A percentile compares a stretch with the other conserved stretches of the same genome.
Conservation (phyloP, 23 tunicate genomes). For the Clavelina lepadiformis region DNA sequence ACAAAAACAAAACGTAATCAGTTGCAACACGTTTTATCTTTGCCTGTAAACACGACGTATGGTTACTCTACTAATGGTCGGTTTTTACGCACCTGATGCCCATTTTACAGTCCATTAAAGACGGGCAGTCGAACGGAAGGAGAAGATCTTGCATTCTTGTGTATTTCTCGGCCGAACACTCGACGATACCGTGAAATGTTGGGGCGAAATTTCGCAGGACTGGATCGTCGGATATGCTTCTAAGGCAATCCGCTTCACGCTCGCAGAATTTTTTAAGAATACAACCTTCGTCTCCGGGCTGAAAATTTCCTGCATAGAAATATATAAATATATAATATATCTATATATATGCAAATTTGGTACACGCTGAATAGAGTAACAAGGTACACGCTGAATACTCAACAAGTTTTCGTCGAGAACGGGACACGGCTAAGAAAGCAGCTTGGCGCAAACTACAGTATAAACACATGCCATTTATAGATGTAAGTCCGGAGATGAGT, state of each 20-base stretch:
- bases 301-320: conserved; percentile 69
- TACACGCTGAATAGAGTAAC: no score
- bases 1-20: no score
- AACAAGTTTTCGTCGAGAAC: no score
- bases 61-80: no score
- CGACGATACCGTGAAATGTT: conserved; percentile 69
- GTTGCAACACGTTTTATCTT: no score
- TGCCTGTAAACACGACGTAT: no score
- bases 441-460: no score
- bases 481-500: no score
- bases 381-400: no score
- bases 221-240: conserved; percentile 34
- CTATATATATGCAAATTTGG: no score
- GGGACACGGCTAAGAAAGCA: no score
- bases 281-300: conserved; percentile 93
- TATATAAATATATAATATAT: background rate
- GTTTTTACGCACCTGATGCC: conserved; percentile 86
- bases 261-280: conserved; percentile 72
- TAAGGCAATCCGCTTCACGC: conserved; percentile 73
- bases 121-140: conserved; percentile 62
- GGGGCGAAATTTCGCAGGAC: conserved; percentile 54
- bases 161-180: conserved; percentile 48
- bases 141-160: conserved; percentile 88
- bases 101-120: conserved; percentile 95
- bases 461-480: no score